These are phyloP conservation scores for Hydrozoanthus tunicans DNA, from an alignment of 64 coral and sea anemone genomes.

Conservation along the genomic window DNA sequence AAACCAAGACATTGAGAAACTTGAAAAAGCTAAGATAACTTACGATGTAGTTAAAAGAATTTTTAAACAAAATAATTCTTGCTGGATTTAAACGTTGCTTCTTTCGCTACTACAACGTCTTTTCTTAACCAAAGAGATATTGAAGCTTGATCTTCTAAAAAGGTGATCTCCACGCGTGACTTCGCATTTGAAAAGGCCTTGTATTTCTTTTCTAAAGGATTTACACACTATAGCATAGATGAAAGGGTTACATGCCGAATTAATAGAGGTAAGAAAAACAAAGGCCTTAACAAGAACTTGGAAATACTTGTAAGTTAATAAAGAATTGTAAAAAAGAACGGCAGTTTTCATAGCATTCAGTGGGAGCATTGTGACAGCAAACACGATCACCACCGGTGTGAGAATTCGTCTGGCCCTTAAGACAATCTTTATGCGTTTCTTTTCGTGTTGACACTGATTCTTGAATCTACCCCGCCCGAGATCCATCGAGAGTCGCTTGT, in stretches of 20 bases:
- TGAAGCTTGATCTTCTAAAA: neutral
- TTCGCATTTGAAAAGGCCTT: neutral
- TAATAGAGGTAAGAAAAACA: conserved; percentile 20
- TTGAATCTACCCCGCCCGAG: neutral
- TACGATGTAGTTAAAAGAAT: too few species aligned
- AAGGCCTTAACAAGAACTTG: conserved; percentile 5
- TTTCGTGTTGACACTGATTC: conserved; percentile 14
- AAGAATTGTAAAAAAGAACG: neutral
- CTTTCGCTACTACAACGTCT: conserved; percentile 8
- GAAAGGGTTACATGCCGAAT: conserved; percentile 47
- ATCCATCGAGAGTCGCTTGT: neutral
- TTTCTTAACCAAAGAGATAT: neutral
- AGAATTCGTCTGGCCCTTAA: conserved; percentile 39
- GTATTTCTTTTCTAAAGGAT: conserved; percentile 10
- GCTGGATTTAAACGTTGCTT: neutral
- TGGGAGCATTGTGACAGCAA: conserved; percentile 13
- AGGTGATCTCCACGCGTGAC: neutral
- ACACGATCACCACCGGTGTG: conserved; percentile 31
- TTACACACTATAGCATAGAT: conserved; percentile 26
- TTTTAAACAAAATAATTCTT: too few species aligned
- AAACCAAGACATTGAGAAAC: too few species aligned
- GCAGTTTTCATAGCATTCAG: neutral
- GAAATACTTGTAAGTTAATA: conserved; percentile 6
- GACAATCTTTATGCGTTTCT: conserved; percentile 38
- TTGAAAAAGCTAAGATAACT: too few species aligned